Evolutionary conservation across 2,113 vertebrate species (phyloP), one percentile per base, ranked within the genome.

Genomic region (Motacilla alba): DNA sequence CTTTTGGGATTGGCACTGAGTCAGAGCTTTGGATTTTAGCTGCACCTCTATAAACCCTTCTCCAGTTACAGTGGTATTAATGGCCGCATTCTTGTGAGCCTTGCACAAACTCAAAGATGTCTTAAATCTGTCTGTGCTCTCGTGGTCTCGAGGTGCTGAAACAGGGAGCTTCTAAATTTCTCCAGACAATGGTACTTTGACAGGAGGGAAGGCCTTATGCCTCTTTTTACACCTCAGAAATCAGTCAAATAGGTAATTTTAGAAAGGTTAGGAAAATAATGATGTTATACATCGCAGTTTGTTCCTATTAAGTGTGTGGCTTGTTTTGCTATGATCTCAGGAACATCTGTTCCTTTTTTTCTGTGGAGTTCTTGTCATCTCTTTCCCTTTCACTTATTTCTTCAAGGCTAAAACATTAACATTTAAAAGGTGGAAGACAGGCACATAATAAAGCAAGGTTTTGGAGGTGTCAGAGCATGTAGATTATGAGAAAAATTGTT

Each of bases 211-310:
- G 44, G 92, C 86, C 85, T 88, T 50, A 6, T 47, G 60, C 68
- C 76, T 93, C 86, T 67, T 92, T 93, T 93, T 52, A 18, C 94
- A 92, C 94, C 18, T 87, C 85, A 96, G 91, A 95, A 96, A 97
- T 97, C 93, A 96, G 95, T 78, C 72, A 94, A 89, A 93, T 59
- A 74, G 73, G 94, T 92, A 90, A 95, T 90, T 92, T 83, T 92
- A 89, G 83, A 93, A 90, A 92, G 89, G 80, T 90, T 95, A 90
- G 68, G 12, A 86, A 96, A 95, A 92, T 83, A 93, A 30, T 23
- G 1, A 10, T 11, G 60, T 67, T 92, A 9, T 63, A 52, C 73
- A 78, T 70, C 52, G 23, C 60, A 26, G 69, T 93, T 95, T 87
- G 35, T 76, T 83, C 94, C 60, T 77, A 31, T 55, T 62, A 74